Conservation (phyloP, 2,797 vertebrate species). For the Threskiornis aethiopicus region DNA sequence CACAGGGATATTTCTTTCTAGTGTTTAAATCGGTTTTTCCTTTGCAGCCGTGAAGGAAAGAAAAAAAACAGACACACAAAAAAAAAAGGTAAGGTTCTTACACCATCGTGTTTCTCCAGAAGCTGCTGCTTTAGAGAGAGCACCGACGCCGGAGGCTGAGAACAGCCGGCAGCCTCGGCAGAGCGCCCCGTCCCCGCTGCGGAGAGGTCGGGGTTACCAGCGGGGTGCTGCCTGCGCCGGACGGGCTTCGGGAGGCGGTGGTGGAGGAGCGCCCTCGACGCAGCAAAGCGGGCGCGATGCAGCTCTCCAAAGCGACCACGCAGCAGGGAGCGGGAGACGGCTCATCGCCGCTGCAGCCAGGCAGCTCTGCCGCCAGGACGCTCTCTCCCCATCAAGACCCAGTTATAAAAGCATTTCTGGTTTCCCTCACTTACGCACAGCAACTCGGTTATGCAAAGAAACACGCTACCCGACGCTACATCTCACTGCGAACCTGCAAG, state of each 20-base stretch:
- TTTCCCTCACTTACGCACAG: neutral
- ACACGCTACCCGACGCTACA: neutral
- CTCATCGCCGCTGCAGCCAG: neutral
- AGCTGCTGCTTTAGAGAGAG: neutral
- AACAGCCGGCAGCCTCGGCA: neutral
- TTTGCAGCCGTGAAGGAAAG: neutral
- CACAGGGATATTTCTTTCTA: neutral
- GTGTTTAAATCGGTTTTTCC: neutral
- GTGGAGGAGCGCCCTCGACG: neutral
- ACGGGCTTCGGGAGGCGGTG: neutral
- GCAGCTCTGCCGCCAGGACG: neutral
- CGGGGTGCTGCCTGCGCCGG: neutral
- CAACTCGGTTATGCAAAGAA: neutral
- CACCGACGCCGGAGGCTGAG: no score
- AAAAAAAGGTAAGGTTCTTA: neutral
- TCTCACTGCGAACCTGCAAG: neutral
- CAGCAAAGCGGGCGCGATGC: neutral
- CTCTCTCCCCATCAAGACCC: neutral
- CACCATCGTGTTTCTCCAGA: neutral
- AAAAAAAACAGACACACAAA: neutral
- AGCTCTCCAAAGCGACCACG: neutral
- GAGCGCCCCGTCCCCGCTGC: neutral
- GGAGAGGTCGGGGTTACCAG: neutral
- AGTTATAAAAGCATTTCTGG: neutral
- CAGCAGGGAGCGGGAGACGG: neutral